Percentiles rank a stretch among this genome's conserved stretches.
These are phyloP conservation scores for Oreochromis grahami DNA, from an alignment of 2,797 vertebrate species.

Conservation along the genomic window DNA sequence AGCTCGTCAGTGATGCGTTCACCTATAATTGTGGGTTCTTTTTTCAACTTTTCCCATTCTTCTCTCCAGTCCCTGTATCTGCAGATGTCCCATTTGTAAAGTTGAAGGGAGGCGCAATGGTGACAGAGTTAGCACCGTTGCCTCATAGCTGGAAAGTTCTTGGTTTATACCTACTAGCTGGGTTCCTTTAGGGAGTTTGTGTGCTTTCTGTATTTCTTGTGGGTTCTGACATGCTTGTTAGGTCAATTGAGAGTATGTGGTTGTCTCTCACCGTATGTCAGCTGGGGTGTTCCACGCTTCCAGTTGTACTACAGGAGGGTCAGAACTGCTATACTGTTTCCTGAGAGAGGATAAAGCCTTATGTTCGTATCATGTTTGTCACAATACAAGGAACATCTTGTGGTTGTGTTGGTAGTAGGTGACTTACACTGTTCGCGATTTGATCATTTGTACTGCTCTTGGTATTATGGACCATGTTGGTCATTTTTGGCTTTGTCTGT, in stretches of 20 bases:
- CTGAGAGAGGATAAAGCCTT: neutral
- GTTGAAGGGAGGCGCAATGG: neutral
- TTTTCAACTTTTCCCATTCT: neutral
- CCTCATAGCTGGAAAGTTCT: neutral
- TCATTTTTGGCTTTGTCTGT: neutral
- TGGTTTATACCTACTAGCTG: neutral
- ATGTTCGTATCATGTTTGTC: neutral
- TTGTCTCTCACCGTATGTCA: neutral
- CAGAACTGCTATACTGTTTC: neutral
- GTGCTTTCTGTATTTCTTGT: neutral
- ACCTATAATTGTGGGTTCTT: neutral
- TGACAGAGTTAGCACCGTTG: neutral
- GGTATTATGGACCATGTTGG: neutral
- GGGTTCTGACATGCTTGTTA: neutral
- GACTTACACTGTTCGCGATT: neutral
- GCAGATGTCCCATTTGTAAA: neutral
- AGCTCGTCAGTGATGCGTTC: neutral
- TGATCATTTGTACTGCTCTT: neutral
- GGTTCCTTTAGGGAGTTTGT: neutral
- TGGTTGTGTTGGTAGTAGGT: neutral
- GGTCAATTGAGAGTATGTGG: neutral
- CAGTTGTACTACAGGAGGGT: neutral
- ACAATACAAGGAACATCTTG: neutral
- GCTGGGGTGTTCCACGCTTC: neutral
- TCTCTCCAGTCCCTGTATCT: neutral